Conservation (phyloP, 2,888 invertebrate genomes). For the Pyrochroa serraticornis region DNA sequence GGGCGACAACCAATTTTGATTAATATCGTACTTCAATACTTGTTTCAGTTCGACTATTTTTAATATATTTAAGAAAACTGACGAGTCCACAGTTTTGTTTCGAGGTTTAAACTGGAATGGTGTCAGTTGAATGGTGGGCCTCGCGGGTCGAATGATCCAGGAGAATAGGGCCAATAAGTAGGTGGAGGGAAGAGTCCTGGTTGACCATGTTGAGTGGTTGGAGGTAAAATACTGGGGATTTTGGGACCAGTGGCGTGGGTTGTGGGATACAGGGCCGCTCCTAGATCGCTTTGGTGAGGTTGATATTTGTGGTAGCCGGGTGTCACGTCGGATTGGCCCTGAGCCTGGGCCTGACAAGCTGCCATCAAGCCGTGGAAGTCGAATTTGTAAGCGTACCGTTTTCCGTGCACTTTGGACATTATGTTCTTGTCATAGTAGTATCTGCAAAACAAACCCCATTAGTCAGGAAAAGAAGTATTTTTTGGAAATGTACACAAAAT, state of each 20-base stretch:
- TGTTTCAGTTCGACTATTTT: too few species aligned
- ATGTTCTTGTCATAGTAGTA: constrained; percentile 99
- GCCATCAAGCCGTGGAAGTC: constrained; percentile 96
- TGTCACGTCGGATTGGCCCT: constrained; percentile 62
- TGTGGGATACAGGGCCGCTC: constrained; percentile 55
- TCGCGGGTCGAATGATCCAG: constrained; percentile 56
- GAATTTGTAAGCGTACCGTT: constrained; percentile 97
- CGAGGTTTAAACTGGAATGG: not conserved
- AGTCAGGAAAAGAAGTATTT: not conserved
- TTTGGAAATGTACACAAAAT: constrained; percentile 1
- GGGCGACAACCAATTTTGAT: too few species aligned
- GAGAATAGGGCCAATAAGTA: constrained; percentile 61
- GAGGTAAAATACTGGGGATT: constrained; percentile 59
- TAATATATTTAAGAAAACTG: too few species aligned
- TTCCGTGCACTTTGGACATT: constrained; percentile 99
- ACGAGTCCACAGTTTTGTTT: not conserved
- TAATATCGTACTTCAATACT: too few species aligned
- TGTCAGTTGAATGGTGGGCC: constrained; percentile 51
- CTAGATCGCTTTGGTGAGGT: constrained; percentile 58
- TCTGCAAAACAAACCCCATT: constrained; percentile 65
- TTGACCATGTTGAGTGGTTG: constrained; percentile 49
- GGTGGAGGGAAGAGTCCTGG: constrained; percentile 61
- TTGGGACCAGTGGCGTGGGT: constrained; percentile 50
- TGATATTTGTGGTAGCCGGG: constrained; percentile 58
- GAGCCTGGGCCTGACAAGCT: constrained; percentile 82